Conservation (phyloP, 2,113 vertebrate species). For the Albula goreensis region DNA sequence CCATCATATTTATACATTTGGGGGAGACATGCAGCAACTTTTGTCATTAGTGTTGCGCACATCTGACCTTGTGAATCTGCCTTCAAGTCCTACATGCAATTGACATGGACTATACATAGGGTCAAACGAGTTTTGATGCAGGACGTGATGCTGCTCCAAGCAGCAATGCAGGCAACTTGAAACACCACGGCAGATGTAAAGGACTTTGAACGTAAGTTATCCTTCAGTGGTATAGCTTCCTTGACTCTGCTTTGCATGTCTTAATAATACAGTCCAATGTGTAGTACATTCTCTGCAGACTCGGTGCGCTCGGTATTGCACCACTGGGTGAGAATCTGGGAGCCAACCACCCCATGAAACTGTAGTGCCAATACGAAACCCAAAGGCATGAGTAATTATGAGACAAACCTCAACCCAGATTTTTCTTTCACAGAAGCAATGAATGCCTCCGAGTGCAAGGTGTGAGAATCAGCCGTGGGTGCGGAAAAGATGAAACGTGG, state of each 20-base stretch:
- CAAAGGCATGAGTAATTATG: constrained; percentile 5
- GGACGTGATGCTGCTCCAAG: neutral
- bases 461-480: neutral
- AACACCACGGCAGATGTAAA: neutral
- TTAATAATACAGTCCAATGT: neutral
- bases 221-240: neutral
- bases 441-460: neutral
- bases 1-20: too few species aligned
- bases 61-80: too few species aligned
- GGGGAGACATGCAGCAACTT: too few species aligned
- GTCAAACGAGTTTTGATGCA: neutral
- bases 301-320: neutral
- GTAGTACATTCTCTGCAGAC: neutral
- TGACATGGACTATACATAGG: neutral
- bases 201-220: neutral
- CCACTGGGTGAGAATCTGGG: neutral
- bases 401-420: constrained; percentile 9
- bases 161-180: neutral
- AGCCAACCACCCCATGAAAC: constrained; percentile 11
- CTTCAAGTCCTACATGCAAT: too few species aligned
- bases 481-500: too few species aligned
- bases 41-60: too few species aligned
- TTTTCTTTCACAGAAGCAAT: neutral
- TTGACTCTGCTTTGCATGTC: neutral
- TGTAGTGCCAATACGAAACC: neutral